Percentiles rank a stretch among this genome's conserved stretches.
Evolutionary conservation across 2,797 vertebrate species (phyloP).

Genomic region (Leptodactylus fallax): DNA sequence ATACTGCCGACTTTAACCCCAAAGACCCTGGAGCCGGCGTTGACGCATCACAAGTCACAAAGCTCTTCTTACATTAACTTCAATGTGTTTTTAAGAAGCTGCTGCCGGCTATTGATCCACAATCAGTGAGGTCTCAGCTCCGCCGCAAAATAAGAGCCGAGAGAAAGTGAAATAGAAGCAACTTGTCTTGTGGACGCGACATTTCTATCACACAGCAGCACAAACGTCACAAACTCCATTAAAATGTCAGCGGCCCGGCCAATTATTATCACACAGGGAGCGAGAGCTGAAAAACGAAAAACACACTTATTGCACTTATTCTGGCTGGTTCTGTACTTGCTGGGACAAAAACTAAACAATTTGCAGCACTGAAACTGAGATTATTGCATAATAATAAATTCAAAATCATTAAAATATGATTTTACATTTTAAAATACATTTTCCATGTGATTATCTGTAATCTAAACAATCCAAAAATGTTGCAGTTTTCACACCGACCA

Average conservation of each 20-base stretch:
- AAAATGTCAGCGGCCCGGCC: not conserved
- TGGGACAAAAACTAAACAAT: too few species aligned
- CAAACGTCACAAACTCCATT: not conserved
- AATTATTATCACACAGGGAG: not conserved
- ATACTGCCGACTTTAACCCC: not conserved
- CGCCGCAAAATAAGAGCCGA: not conserved
- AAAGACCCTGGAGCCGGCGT: not conserved
- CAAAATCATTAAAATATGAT: too few species aligned
- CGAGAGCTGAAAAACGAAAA: not conserved
- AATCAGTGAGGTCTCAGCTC: not conserved
- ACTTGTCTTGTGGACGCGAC: not conserved
- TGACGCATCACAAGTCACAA: not conserved
- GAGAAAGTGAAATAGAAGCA: constrained; percentile 21
- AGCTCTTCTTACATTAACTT: not conserved
- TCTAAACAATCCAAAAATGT: too few species aligned
- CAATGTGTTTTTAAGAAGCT: constrained; percentile 8
- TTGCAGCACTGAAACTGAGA: too few species aligned
- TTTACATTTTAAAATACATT: too few species aligned
- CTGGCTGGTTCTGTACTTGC: too few species aligned
- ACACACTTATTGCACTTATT: too few species aligned
- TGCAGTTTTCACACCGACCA: too few species aligned
- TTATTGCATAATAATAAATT: too few species aligned
- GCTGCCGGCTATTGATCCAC: constrained; percentile 1
- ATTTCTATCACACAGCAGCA: not conserved
- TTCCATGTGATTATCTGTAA: too few species aligned